Percentiles rank a stretch among this genome's conserved stretches.
These are phyloP conservation scores for Leucoptera coffeella DNA, from an alignment of 2,888 invertebrate genomes.

Conservation along the genomic window DNA sequence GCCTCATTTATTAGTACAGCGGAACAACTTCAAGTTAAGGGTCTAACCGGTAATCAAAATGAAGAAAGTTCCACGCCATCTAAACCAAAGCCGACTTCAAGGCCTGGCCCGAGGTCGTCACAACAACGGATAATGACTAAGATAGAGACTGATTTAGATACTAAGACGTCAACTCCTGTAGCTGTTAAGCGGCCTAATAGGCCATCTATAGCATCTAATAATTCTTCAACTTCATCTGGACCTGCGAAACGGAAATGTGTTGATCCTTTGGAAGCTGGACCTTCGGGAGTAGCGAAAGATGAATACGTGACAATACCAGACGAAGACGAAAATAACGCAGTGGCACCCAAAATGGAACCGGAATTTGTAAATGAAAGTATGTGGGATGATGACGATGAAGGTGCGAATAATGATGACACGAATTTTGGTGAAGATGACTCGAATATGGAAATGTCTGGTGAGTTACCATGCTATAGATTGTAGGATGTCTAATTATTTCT, in stretches of 20 bases:
- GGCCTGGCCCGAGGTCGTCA: constrained; percentile 60
- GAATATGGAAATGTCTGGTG: constrained; percentile 58
- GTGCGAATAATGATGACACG: constrained; percentile 56
- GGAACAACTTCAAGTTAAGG: constrained; percentile 66
- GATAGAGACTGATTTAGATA: constrained; percentile 55
- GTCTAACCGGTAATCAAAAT: constrained; percentile 60
- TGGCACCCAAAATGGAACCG: constrained; percentile 63
- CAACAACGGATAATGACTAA: constrained; percentile 59
- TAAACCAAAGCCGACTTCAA: constrained; percentile 51
- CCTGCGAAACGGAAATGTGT: constrained; percentile 51
- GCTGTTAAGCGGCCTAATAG: constrained; percentile 59
- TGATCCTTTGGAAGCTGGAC: constrained; percentile 58
- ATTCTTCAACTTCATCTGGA: constrained; percentile 53
- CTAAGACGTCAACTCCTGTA: constrained; percentile 57
- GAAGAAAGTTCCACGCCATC: constrained; percentile 53
- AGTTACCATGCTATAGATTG: too few relatives aligned
- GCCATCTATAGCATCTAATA: constrained; percentile 59
- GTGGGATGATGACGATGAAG: constrained; percentile 57
- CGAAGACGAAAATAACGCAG: constrained; percentile 48
- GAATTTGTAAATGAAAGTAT: constrained; percentile 58
- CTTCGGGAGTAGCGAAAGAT: constrained; percentile 49
- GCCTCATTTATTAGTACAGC: constrained; percentile 67
- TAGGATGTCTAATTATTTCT: not conserved
- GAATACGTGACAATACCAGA: constrained; percentile 49
- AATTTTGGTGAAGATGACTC: constrained; percentile 61